These are phyloP conservation scores for Microplitis deprimator DNA, from an alignment of 2,888 invertebrate species.

Conservation along the genomic window DNA sequence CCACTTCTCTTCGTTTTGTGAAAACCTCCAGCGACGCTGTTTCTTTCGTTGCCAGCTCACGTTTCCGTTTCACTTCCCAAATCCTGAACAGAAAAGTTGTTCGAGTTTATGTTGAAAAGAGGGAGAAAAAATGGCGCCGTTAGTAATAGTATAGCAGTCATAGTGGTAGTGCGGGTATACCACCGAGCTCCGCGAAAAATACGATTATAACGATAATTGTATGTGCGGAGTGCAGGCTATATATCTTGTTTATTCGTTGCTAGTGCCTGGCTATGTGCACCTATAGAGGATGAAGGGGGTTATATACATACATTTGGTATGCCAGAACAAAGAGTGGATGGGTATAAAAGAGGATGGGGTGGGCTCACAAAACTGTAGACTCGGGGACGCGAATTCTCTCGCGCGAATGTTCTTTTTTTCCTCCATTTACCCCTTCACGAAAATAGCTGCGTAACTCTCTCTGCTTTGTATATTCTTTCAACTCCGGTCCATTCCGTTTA, in stretches of 20 bases:
- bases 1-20: slow-evolving; percentile 35
- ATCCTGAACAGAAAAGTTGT: slow-evolving; percentile 66
- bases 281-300: slow-evolving; percentile 48
- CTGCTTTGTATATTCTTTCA: slow-evolving; percentile 55
- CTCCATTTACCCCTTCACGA: slow-evolving; percentile 41
- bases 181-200: slow-evolving; percentile 64
- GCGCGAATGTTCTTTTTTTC: slow-evolving; percentile 48
- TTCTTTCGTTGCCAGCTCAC: slow-evolving; percentile 44
- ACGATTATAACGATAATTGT: slow-evolving; percentile 70
- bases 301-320: slow-evolving; percentile 46
- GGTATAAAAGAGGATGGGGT: slow-evolving; percentile 34
- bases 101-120: slow-evolving; percentile 22
- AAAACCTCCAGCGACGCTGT: slow-evolving; percentile 29
- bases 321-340: slow-evolving; percentile 36
- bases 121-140: slow-evolving; percentile 29
- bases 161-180: slow-evolving; percentile 11
- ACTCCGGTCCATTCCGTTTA: slow-evolving; percentile 55
- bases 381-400: slow-evolving; percentile 52
- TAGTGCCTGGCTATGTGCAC: slow-evolving; percentile 53
- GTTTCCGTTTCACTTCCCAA: slow-evolving; percentile 65
- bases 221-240: slow-evolving; percentile 63
- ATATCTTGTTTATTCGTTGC: slow-evolving; percentile 66
- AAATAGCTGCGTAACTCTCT: slow-evolving; percentile 54
- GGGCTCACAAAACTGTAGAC: slow-evolving; percentile 52
- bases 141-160: slow-evolving; percentile 26